Evolutionary conservation across 2,888 invertebrate species (phyloP).

Genomic region (Mayetiola destructor): DNA sequence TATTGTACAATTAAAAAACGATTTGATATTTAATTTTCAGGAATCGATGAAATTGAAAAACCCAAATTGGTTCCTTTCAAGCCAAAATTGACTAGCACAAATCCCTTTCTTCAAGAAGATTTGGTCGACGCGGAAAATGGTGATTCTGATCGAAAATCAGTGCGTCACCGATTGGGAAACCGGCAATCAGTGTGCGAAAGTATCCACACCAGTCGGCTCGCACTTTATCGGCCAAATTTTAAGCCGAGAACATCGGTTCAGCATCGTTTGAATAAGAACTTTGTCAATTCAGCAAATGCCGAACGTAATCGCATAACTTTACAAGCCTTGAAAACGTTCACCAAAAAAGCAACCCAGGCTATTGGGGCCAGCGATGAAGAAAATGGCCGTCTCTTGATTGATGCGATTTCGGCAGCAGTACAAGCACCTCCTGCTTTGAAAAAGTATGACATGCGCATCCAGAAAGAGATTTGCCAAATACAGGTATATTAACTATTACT

Average conservation of each 20-base stretch:
- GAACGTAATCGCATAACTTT: background rate
- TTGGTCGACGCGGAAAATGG: too few species aligned
- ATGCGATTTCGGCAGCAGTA: constrained; percentile 17
- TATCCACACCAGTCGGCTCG: background rate
- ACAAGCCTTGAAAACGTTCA: background rate
- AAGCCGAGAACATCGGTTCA: background rate
- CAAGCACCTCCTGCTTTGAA: constrained; percentile 19
- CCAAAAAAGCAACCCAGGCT: background rate
- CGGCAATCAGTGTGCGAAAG: constrained; percentile 6
- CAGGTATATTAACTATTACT: constrained; percentile 22
- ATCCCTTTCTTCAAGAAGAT: too few species aligned
- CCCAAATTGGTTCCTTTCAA: background rate
- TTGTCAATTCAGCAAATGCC: background rate
- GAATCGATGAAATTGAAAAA: background rate
- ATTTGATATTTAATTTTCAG: background rate
- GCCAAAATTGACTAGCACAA: too few species aligned
- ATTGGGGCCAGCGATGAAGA: background rate
- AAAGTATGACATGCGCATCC: constrained; percentile 24
- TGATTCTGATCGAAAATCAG: too few species aligned
- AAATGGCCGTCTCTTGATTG: background rate
- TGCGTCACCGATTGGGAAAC: background rate
- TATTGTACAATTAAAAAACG: background rate
- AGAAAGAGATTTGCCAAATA: constrained; percentile 24
- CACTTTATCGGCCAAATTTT: background rate
- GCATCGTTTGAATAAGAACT: background rate